Evolutionary conservation across 1,140 invertebrate species (phyloP).

Genomic region (Penaeus indicus): DNA sequence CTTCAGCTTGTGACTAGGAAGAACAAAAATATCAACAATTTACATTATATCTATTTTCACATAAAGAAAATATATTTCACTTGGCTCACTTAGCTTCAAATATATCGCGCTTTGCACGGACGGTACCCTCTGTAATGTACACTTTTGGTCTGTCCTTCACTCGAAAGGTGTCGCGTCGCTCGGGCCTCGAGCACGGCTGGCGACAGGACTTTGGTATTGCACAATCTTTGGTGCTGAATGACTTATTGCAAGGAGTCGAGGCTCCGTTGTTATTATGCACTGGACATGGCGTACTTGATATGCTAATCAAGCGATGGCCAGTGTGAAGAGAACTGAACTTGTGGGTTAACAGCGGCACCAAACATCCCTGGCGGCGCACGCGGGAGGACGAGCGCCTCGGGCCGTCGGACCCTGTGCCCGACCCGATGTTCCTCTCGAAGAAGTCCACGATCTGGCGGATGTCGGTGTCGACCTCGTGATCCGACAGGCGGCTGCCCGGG

Average conservation of each 20-base stretch:
- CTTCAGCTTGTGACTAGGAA: slow-evolving; percentile 65
- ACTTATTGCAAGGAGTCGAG: slow-evolving; percentile 47
- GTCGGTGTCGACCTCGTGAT: slow-evolving; percentile 70
- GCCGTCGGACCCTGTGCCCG: slow-evolving; percentile 32
- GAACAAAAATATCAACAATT: slow-evolving; percentile 53
- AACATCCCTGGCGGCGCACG: slow-evolving; percentile 37
- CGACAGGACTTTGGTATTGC: slow-evolving; percentile 26
- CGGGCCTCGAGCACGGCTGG: slow-evolving; percentile 31
- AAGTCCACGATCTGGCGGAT: slow-evolving; percentile 90
- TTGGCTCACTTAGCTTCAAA: slow-evolving; percentile 64
- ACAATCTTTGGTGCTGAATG: slow-evolving; percentile 56
- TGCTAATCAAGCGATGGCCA: slow-evolving; percentile 31
- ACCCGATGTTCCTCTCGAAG: slow-evolving; percentile 78
- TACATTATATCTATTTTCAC: slow-evolving; percentile 34
- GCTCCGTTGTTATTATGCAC: slow-evolving; percentile 37
- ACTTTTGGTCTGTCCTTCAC: slow-evolving; percentile 64
- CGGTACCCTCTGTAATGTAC: slow-evolving; percentile 66
- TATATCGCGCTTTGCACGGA: slow-evolving; percentile 65
- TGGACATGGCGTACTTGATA: slow-evolving; percentile 34
- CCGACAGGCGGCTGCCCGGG: slow-evolving; percentile 59
- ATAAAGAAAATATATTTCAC: slow-evolving; percentile 29
- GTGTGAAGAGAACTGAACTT: slow-evolving; percentile 46
- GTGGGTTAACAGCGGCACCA: slow-evolving; percentile 56
- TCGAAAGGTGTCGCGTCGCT: slow-evolving; percentile 58
- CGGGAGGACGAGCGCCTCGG: slow-evolving; percentile 32